phyloP scores from a whole-genome alignment of 1,140 invertebrate genomes.

The Drosophila arawakana region DNA sequence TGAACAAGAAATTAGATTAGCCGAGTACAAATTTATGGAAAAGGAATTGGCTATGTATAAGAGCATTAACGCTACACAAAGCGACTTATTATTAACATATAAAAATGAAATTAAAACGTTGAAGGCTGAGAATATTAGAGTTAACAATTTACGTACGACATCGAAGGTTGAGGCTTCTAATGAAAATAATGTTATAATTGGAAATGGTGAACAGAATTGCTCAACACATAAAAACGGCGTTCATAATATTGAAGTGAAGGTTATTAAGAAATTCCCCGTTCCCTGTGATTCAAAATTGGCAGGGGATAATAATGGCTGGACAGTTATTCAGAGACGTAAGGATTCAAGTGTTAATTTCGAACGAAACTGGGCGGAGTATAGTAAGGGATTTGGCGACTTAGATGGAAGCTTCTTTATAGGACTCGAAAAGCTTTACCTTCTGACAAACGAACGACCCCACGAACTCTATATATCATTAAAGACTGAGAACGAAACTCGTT shows the following conservation, averaged over 20 bases:
- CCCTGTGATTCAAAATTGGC: neutral
- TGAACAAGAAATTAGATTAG: neutral
- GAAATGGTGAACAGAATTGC: neutral
- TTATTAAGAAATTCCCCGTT: neutral
- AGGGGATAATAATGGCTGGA: conserved; percentile 7
- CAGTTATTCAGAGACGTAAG: conserved; percentile 15
- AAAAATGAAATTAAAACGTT: neutral
- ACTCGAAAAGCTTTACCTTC: conserved; percentile 12
- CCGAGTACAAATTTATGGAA: neutral
- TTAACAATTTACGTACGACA: too few species aligned
- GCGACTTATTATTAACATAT: neutral
- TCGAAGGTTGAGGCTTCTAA: neutral
- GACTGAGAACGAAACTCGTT: neutral
- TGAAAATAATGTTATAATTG: neutral
- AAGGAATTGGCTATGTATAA: neutral
- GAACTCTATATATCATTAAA: conserved; percentile 15
- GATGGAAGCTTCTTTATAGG: conserved; percentile 19
- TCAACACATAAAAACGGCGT: neutral
- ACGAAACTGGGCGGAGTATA: conserved; percentile 5
- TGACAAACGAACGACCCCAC: conserved; percentile 3
- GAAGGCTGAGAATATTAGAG: neutral
- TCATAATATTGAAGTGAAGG: neutral
- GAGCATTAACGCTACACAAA: neutral
- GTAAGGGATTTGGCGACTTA: conserved; percentile 11
- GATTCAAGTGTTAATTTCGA: conserved; percentile 13